These are phyloP conservation scores for Apodemia hepburni DNA, from an alignment of 2,888 invertebrate species.

Conservation along the genomic window DNA sequence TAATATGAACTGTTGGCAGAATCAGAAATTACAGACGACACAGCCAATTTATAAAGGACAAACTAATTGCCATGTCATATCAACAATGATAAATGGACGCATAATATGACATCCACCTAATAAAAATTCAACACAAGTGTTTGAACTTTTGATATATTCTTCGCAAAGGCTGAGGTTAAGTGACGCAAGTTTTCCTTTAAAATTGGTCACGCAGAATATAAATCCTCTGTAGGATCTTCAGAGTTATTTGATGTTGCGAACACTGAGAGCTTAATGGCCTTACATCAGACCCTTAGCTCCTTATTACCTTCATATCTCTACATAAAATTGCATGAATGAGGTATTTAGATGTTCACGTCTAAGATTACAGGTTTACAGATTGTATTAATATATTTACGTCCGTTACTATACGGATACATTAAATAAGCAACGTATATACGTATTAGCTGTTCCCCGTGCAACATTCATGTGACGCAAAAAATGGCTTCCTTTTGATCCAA, in stretches of 20 bases:
- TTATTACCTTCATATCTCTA: constrained; percentile 1
- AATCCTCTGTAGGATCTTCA: constrained; percentile 11
- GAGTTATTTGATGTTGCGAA: constrained; percentile 12
- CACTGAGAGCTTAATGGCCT: constrained; percentile 1
- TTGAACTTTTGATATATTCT: constrained; percentile 25
- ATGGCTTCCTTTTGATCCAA: no score
- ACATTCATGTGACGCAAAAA: no score
- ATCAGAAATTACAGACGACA: not conserved
- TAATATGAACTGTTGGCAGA: not conserved
- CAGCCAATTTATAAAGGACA: constrained; percentile 4
- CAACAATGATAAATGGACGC: constrained; percentile 3
- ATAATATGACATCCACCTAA: constrained; percentile 8
- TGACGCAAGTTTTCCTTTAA: constrained; percentile 42
- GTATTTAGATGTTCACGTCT: constrained; percentile 1
- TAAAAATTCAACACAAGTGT: constrained; percentile 12
- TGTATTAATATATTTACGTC: no score
- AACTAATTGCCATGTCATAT: constrained; percentile 4
- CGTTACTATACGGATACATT: no score
- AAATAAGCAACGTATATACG: no score
- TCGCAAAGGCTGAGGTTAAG: constrained; percentile 47
- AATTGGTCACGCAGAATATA: constrained; percentile 50
- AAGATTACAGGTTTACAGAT: not conserved
- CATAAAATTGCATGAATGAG: constrained; percentile 4
- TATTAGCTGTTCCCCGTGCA: no score
- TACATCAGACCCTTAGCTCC: constrained; percentile 12